Base-by-base conservation (phyloP, 2,113 vertebrate species). In the Myiopsitta monachus region DNA sequence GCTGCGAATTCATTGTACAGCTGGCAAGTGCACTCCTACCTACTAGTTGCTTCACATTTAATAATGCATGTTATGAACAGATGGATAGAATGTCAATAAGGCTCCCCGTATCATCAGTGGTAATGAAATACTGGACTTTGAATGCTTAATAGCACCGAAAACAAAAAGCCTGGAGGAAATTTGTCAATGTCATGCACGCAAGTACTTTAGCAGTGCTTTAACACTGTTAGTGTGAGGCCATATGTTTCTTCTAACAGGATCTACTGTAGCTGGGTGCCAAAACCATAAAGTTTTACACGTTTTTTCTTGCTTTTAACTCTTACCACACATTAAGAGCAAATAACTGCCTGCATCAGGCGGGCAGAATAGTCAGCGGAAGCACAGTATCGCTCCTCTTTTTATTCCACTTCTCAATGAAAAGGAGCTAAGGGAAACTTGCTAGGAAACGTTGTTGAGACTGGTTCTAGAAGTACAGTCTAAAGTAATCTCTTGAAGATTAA, bases 11-110 rank as follows among this genome's bases (percentile, higher is more conserved):
- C 96, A 83, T 85, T 84, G 95, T 96, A 83, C 96, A 98, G 87
- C 95, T 97, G 97, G 97, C 95, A 97, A 97, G 74, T 87, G 88
- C 90, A 89, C 88, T 90, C 88, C 92, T 97, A 93, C 69, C 96
- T 97, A 97, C 96, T 95, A 97, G 95, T 96, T 97, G 92, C 95
- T 97, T 96, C 96, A 90, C 82, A 68, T 97, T 98, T 97, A 98
- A 97, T 97, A 97, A 96, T 96, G 88, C 81, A 97, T 96, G 90
- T 91, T 95, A 95, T 86, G 95, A 98, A 97, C 97, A 98, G 97
- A 98, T 97, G 97, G 98, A 86, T 62, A 87, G 88, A 96, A 96
- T 95, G 95, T 92, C 95, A 97, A 97, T 93, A 94, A 91, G 88
- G 77, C 59, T 95, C 76, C 94, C 94, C 49, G 39, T 94, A 97